phyloP scores from a whole-genome alignment of 37 sponge, comb jelly and placozoan species.

The Crambe crambe region DNA sequence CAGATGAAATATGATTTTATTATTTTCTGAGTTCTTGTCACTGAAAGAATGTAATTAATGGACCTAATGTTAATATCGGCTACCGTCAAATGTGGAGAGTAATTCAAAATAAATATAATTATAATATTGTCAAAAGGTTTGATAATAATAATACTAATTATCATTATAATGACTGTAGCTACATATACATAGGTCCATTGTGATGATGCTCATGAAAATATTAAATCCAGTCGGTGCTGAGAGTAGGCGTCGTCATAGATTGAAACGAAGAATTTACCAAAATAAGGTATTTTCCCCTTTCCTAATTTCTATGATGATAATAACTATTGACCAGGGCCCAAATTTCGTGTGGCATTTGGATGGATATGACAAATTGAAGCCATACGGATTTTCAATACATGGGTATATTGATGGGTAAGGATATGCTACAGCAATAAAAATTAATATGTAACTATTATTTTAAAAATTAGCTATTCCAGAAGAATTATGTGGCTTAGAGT shows the following conservation, averaged over 20 bases:
- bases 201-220: too few relatives aligned
- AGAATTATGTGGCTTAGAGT: conserved; percentile 41
- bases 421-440: neutral
- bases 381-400: conserved; percentile 49
- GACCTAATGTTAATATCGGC: conserved; percentile 6
- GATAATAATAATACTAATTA: neutral
- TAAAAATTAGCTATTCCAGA: conserved; percentile 28
- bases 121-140: conserved; percentile 10
- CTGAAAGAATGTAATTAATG: too few relatives aligned
- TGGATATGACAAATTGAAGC: conserved; percentile 59
- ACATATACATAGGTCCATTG: too few relatives aligned
- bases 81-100: conserved; percentile 25
- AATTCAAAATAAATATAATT: conserved; percentile 3
- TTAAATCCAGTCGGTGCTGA: neutral
- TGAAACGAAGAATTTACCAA: conserved; percentile 22
- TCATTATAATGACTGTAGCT: neutral
- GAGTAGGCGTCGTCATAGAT: neutral
- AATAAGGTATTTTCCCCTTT: neutral
- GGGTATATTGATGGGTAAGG: conserved; percentile 57
- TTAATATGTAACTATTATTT: neutral
- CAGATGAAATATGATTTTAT: too few relatives aligned
- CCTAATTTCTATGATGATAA: too few relatives aligned
- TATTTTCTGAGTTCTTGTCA: too few relatives aligned
- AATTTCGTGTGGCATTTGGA: conserved; percentile 52
- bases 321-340: conserved; percentile 20